These are phyloP conservation scores for Micromesistius poutassou DNA, from an alignment of 2,797 vertebrate genomes.

Conservation along the genomic window DNA sequence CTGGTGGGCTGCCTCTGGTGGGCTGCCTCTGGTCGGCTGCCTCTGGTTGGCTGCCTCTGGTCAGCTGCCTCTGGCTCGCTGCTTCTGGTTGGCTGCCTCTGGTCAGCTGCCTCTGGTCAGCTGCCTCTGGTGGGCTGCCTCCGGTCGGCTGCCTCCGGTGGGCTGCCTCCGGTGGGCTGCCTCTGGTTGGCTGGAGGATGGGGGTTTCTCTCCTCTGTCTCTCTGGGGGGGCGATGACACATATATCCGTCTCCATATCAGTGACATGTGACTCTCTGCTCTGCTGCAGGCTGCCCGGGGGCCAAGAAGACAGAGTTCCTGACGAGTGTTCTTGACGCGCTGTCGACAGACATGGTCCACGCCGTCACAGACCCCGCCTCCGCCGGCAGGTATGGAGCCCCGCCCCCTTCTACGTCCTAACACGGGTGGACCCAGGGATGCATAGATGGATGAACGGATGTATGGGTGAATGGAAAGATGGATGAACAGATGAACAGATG, in stretches of 20 bases:
- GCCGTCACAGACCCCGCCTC: conserved; percentile 89
- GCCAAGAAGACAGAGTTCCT: conserved; percentile 94
- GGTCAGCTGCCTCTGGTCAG: no score
- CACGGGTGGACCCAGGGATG: neutral
- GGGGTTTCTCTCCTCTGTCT: conserved; percentile 10
- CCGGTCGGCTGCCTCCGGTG: neutral
- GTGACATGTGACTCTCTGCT: conserved; percentile 36
- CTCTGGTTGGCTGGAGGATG: neutral
- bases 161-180: no score
- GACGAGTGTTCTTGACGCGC: conserved; percentile 90
- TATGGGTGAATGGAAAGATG: conserved; percentile 6
- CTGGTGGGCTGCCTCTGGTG: no score
- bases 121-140: no score
- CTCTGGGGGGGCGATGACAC: conserved; percentile 23
- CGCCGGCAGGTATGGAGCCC: conserved; percentile 79
- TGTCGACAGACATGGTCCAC: conserved; percentile 97
- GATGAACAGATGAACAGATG: no score
- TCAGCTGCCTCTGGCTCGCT: no score
- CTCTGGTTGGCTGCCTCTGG: no score
- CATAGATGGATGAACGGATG: no score
- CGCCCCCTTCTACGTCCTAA: neutral
- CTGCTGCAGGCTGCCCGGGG: conserved; percentile 87
- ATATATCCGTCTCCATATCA: conserved; percentile 14
- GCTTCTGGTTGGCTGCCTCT: no score
- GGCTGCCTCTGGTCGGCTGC: no score